Conservation (phyloP, 2,888 invertebrate species). For the Euplexia lucipara region DNA sequence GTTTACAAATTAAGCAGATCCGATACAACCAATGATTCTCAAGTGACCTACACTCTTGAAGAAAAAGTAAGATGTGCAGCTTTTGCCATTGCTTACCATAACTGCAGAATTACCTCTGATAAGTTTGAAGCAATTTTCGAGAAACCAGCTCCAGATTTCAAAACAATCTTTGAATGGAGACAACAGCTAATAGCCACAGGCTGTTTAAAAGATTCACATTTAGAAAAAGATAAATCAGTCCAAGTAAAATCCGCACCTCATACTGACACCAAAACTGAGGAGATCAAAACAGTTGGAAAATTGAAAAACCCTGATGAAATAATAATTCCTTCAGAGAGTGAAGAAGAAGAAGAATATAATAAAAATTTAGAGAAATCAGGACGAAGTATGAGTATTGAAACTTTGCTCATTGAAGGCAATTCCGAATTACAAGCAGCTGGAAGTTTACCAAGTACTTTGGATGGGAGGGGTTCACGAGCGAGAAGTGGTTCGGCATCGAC, state of each 20-base stretch:
- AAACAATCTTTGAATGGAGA: slow-evolving; percentile 88
- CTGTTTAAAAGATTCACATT: slow-evolving; percentile 84
- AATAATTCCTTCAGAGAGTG: slow-evolving; percentile 78
- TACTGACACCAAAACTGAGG: slow-evolving; percentile 24
- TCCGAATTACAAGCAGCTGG: slow-evolving; percentile 66
- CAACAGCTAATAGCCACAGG: slow-evolving; percentile 83
- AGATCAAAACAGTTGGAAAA: slow-evolving; percentile 64
- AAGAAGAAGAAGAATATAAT: slow-evolving; percentile 78
- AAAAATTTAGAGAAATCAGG: slow-evolving; percentile 59
- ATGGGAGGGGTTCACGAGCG: slow-evolving; percentile 71
- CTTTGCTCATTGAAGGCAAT: slow-evolving; percentile 75
- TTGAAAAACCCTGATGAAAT: slow-evolving; percentile 86
- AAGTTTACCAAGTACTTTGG: slow-evolving; percentile 72
- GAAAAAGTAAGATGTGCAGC: slow-evolving; percentile 86
- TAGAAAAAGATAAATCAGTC: slow-evolving; percentile 60
- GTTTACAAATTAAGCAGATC: slow-evolving; percentile 81
- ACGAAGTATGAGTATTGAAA: slow-evolving; percentile 83
- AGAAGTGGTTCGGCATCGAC: slow-evolving; percentile 77
- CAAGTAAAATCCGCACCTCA: slow-evolving; percentile 9
- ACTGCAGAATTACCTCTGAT: slow-evolving; percentile 84
- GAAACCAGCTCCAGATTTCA: slow-evolving; percentile 88
- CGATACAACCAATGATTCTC: slow-evolving; percentile 78
- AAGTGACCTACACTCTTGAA: slow-evolving; percentile 83
- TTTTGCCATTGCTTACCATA: slow-evolving; percentile 85
- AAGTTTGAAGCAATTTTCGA: slow-evolving; percentile 83